phyloP scores from a whole-genome alignment of 2,888 invertebrate genomes.

The Oscheius sp. region DNA sequence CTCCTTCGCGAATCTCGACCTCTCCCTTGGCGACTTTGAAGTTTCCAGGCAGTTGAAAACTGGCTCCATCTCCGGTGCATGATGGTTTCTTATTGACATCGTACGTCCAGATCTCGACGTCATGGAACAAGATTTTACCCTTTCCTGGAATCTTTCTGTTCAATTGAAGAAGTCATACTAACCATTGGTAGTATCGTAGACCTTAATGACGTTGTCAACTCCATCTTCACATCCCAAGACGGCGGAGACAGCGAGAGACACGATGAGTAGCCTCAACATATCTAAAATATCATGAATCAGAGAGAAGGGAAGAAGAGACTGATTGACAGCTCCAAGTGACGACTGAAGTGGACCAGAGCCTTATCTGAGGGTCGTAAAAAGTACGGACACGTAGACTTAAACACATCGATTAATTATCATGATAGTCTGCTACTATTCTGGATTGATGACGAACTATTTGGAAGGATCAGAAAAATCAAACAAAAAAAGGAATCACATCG shows the following conservation, averaged over 20 bases:
- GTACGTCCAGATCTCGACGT: slow-evolving; percentile 55
- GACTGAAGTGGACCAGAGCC: background rate
- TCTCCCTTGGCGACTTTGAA: slow-evolving; percentile 52
- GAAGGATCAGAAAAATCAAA: background rate
- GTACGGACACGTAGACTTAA: slow-evolving; percentile 28
- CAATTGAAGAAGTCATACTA: slow-evolving; percentile 28
- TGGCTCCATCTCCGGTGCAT: slow-evolving; percentile 42
- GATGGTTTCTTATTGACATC: slow-evolving; percentile 54
- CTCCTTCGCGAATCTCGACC: slow-evolving; percentile 45
- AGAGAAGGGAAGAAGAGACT: background rate
- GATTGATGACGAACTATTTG: background rate
- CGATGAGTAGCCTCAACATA: slow-evolving; percentile 17
- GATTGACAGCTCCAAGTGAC: slow-evolving; percentile 5
- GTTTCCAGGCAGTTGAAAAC: slow-evolving; percentile 54
- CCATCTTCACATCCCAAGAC: slow-evolving; percentile 51
- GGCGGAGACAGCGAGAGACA: slow-evolving; percentile 19
- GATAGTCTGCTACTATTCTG: background rate
- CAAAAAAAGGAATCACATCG: too few relatives aligned
- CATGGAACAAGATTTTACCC: slow-evolving; percentile 49
- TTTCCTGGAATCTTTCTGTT: too few relatives aligned
- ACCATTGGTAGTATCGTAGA: slow-evolving; percentile 52
- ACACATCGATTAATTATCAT: slow-evolving; percentile 13
- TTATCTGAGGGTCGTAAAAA: slow-evolving; percentile 29
- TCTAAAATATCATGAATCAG: background rate
- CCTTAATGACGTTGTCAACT: slow-evolving; percentile 57